A percentile compares a stretch with the other conserved stretches of the same genome.
These are phyloP conservation scores for Notospermus geniculatus DNA, from an alignment of 1,140 invertebrate species.

Conservation along the genomic window DNA sequence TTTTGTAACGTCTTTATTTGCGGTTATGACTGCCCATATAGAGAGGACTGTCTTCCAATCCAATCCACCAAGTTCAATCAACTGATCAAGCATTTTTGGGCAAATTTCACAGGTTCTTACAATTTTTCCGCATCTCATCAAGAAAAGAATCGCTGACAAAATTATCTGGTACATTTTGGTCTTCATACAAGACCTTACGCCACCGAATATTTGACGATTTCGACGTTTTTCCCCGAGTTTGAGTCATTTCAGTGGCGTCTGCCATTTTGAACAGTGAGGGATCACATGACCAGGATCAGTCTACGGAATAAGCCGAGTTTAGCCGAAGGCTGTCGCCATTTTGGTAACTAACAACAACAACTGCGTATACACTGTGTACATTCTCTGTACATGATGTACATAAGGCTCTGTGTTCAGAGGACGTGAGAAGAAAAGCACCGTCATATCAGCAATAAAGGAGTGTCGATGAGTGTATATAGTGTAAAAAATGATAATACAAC, in stretches of 20 bases:
- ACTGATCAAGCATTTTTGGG: neutral
- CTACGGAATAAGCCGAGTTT: too few relatives aligned
- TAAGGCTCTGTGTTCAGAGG: too few relatives aligned
- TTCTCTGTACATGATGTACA: too few relatives aligned
- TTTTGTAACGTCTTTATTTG: too few relatives aligned
- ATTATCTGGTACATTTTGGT: conserved; percentile 83
- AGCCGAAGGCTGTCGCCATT: conserved; percentile 8
- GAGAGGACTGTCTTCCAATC: neutral
- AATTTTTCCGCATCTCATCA: conserved; percentile 80
- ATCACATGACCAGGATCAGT: too few relatives aligned
- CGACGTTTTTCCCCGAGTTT: neutral
- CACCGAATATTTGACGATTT: conserved; percentile 58
- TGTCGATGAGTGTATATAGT: too few relatives aligned
- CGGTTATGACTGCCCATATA: neutral
- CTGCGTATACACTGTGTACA: too few relatives aligned
- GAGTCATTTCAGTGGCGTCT: too few relatives aligned
- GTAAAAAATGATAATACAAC: too few relatives aligned
- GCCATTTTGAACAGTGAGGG: too few relatives aligned
- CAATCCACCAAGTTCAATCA: conserved; percentile 1
- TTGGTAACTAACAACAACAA: conserved; percentile 12
- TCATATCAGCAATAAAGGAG: too few relatives aligned
- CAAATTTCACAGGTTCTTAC: conserved; percentile 33
- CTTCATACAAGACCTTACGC: conserved; percentile 87
- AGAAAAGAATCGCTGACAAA: conserved; percentile 85
- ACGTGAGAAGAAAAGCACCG: too few relatives aligned